These are phyloP conservation scores for Drosophila histrio DNA, from an alignment of 2,888 invertebrate genomes.

Conservation along the genomic window DNA sequence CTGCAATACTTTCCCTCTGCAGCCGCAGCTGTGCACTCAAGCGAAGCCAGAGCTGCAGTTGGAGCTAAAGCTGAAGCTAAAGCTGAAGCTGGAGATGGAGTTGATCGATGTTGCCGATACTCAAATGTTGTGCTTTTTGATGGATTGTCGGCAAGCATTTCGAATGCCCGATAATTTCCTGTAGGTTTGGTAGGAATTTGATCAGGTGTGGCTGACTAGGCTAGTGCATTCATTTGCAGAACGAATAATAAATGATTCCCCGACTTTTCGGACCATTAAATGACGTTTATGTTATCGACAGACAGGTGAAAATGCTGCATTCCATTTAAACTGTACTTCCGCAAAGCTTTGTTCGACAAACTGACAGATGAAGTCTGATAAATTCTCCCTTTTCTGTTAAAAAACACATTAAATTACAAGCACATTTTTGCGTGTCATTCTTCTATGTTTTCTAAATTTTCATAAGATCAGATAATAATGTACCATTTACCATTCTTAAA, in stretches of 20 bases:
- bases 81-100: slow-evolving; percentile 3
- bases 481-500: too few relatives aligned
- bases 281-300: slow-evolving; percentile 1
- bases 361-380: too few relatives aligned
- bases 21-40: slow-evolving; percentile 48
- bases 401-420: too few relatives aligned
- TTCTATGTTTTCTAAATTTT: too few relatives aligned
- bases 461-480: too few relatives aligned
- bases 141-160: slow-evolving; percentile 42
- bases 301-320: slow-evolving; percentile 16
- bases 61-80: not conserved
- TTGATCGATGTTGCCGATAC: slow-evolving; percentile 43
- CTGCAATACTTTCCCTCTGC: slow-evolving; percentile 56
- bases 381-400: too few relatives aligned
- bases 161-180: slow-evolving; percentile 53
- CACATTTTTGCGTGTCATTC: too few relatives aligned
- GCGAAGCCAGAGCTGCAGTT: slow-evolving; percentile 28
- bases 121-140: slow-evolving; percentile 39
- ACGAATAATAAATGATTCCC: slow-evolving; percentile 23
- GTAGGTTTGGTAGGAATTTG: slow-evolving; percentile 46
- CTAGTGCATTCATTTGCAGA: slow-evolving; percentile 36
- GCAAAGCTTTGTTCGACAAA: not conserved
- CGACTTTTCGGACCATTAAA: not conserved
- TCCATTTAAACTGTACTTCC: slow-evolving; percentile 9
- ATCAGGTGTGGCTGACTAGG: slow-evolving; percentile 57